Base-by-base conservation (phyloP, 2,888 invertebrate species). In the Eucera pruinosa region DNA sequence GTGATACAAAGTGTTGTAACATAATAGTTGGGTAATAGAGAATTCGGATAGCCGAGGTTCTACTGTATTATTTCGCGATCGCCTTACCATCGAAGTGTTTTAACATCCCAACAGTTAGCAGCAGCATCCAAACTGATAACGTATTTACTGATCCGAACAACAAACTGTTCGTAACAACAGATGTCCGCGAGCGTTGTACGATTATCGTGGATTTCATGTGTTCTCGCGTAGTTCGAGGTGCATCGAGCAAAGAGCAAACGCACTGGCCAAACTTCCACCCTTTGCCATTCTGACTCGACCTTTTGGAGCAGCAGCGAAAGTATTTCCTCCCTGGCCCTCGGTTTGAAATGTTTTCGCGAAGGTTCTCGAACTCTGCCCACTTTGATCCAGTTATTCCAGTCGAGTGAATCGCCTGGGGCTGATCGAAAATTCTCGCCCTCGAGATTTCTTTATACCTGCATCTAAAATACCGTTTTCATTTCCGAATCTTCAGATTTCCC, bases 311-410 rank as follows among this genome's bases (percentile, higher is more conserved):
- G 18, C n/a, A n/a, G n/a, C n/a, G n/a, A n/a, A n/a, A n/a, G n/a
- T n/a, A n/a, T 20, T 57, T 64, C 41, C 23, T 30, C 52, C 41
- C 13, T 39, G n/a, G 13, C 54, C 54, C 13, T 18, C 13, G 3
- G 5, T 9, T 23, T 13, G n/a, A 15, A 45, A 47, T 25, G 54
- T 20, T 36, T 57, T 27, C 45, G 20, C 25, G 9, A 47, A 25
- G 3, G n/a, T 9, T 41, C 41, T 43, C 54, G 57, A 68, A 33
- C 61, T 50, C 43, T 48, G 33, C 45, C 48, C 57, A 33, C 68
- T 76, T 77, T 69, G 77, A 76, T 62, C 61, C 52, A 76, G 77
- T 76, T 77, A 76, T 77, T 75, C 57, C 60, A 39, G 36, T 11
- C 47, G 76, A 77, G 39, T 57, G 61, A 36, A 9, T 47, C 33